Base-by-base conservation (phyloP, 2,888 invertebrate genomes). In the Epistrophe eligans region DNA sequence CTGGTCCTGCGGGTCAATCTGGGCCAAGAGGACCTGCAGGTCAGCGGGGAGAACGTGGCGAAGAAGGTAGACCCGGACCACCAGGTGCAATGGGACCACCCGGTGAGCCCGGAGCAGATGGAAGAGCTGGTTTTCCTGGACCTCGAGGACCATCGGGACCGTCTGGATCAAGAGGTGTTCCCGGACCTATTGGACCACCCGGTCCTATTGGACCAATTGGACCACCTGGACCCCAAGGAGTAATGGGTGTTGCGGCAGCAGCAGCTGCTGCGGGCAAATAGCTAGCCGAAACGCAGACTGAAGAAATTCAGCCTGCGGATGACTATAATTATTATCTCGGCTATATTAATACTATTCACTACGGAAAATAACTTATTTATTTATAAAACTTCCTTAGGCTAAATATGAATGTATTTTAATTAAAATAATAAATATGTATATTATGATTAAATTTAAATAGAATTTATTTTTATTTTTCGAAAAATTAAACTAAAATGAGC, bases 1-100 rank as follows among this genome's bases (percentile, higher is more conserved):
- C 89, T 48, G 89, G 89, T 19, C 77, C 88, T 4, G 55, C 84
- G 4, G 89, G 89, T 17, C 67, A 55, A 40, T 24, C 57, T 9
- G 88, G 88, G 5, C 77, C 83, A 6, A 73, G 70, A 11, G 85
- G 85, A 4, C 70, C 77, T 13, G 10, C 71, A 0, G 88, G 88
- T 7, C 40, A 35, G 10, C 62, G 74, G 4, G 85, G 81, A 8
- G 77, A 81, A 50, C 85, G 81, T 15, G 85, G 85, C 7, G 19
- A 55, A 11, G 85, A 81, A n/a, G 85, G 85, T 5, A 55, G 85
- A 15, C 45, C 70, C 11, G 85, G 85, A 19, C 70, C 72, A 64
- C 38, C 77, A 0, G 88, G 88, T 5, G 8, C 67, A 15, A 17
- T 55, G 9, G 88, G 88, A 2, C 77, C 66, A 58, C 38, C 84